These are phyloP conservation scores for Leistus spinibarbis DNA, from an alignment of 2,888 invertebrate genomes.

Conservation along the genomic window DNA sequence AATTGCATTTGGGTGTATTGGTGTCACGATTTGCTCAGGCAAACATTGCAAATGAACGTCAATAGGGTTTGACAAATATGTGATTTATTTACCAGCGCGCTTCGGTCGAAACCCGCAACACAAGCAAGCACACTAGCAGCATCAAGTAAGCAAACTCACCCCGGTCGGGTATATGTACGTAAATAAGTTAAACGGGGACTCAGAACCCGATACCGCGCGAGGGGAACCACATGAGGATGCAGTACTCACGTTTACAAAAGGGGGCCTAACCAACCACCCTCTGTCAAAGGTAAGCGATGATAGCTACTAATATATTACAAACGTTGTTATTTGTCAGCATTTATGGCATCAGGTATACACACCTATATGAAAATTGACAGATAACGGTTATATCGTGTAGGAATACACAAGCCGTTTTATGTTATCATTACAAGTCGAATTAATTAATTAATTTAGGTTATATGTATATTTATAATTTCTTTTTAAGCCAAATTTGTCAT, in stretches of 20 bases:
- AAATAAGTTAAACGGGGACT: constrained; percentile 26
- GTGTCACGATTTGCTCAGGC: constrained; percentile 12
- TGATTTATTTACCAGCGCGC: constrained; percentile 34
- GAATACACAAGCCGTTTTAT: background rate
- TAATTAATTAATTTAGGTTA: no score
- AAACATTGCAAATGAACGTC: constrained; percentile 37
- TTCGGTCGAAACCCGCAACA: background rate
- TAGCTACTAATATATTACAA: background rate
- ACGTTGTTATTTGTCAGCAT: background rate
- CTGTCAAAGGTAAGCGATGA: background rate
- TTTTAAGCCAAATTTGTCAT: no score
- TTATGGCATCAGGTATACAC: background rate
- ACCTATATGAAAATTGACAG: no score
- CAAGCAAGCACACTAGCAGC: background rate
- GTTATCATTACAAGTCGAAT: no score
- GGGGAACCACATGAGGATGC: background rate
- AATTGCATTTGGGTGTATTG: background rate
- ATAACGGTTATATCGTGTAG: background rate
- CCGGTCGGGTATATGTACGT: constrained; percentile 10
- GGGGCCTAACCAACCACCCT: background rate
- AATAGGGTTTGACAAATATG: constrained; percentile 38
- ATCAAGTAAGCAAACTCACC: background rate
- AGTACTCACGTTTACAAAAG: background rate
- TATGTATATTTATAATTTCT: no score
- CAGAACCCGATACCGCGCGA: background rate